Evolutionary conservation across 2,113 vertebrate species (phyloP), one percentile per base, ranked within the genome.

Genomic region (Furnarius figulus): DNA sequence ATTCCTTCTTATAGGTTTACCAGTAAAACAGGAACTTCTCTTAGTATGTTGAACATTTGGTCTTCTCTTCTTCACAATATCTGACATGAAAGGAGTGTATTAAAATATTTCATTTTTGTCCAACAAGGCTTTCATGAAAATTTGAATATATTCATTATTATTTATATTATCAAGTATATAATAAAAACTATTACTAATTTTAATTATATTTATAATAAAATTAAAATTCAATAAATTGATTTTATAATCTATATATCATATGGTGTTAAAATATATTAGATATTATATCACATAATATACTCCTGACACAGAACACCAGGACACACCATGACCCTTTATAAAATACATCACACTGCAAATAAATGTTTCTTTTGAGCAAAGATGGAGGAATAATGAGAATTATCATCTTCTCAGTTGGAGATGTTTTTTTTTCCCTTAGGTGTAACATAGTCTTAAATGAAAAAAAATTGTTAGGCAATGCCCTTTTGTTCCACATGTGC

Each of bases 191-290:
- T 23, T 46, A 46, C 44, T 47, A 47, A 22, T 47, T 25, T 50
- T 49, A 49, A 23, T 49, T 14, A 12, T 15, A 25, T n/a, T 21
- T 10, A 13, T 35, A 27, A 35, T 27, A 72, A 18, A 63, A 55
- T 15, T n/a, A 17, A 59, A 78, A 20, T 22, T 2, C 3, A 30
- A 20, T 21, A 72, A 21, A 40, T 40, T 6, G 14, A 3, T 5
- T 5, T 25, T 53, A 28, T 24, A 25, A 24, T 7, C 33, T 10
- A 15, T 16, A n/a, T 8, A 12, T 19, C 0, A 44, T 23, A 2
- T 9, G 31, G 18, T 44, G 27, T 15, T 52, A 40, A 61, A 71
- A 71, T 52, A 16, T 55, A 40, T 19, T 27, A 19, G 6, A 31
- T 56, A 31, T 19, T 39, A 16, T 52, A 5, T 24, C 5, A 31